These are phyloP conservation scores for Macrosoma leucophasiata DNA, from an alignment of 2,888 invertebrate genomes.

Conservation along the genomic window DNA sequence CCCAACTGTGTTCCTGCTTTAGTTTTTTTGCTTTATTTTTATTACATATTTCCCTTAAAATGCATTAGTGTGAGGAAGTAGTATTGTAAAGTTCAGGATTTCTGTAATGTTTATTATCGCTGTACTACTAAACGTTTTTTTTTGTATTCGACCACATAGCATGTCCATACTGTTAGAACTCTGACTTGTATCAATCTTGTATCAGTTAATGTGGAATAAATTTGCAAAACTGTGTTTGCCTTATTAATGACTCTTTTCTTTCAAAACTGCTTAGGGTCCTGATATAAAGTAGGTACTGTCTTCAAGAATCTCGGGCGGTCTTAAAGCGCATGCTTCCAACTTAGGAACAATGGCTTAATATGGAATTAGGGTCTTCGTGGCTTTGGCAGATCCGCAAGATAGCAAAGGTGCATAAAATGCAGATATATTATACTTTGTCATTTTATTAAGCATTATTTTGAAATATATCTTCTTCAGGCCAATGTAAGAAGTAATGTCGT, in stretches of 20 bases:
- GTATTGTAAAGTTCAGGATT: constrained; percentile 72
- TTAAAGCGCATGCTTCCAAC: constrained; percentile 2
- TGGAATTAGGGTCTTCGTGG: no score
- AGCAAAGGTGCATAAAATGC: no score
- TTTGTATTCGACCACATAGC: constrained; percentile 70
- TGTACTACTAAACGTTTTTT: constrained; percentile 61
- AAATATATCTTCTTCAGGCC: no score
- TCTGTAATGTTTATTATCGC: constrained; percentile 69
- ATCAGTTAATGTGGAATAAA: constrained; percentile 76
- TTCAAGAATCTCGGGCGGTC: no score
- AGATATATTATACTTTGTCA: no score
- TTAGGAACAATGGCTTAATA: no score
- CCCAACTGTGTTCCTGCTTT: constrained; percentile 74
- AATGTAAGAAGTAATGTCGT: no score
- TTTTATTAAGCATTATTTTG: no score
- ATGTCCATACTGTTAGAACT: constrained; percentile 71
- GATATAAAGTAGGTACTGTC: no score
- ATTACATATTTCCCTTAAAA: constrained; percentile 68
- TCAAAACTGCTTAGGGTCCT: no score
- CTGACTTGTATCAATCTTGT: constrained; percentile 73
- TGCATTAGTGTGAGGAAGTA: constrained; percentile 73
- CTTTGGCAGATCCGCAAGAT: no score
- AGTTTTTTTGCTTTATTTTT: constrained; percentile 74
- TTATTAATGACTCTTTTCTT: constrained; percentile 61
- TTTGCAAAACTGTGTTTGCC: constrained; percentile 77